These are phyloP conservation scores for Chitala chitala DNA, from an alignment of 2,113 vertebrate genomes.

Conservation along the genomic window DNA sequence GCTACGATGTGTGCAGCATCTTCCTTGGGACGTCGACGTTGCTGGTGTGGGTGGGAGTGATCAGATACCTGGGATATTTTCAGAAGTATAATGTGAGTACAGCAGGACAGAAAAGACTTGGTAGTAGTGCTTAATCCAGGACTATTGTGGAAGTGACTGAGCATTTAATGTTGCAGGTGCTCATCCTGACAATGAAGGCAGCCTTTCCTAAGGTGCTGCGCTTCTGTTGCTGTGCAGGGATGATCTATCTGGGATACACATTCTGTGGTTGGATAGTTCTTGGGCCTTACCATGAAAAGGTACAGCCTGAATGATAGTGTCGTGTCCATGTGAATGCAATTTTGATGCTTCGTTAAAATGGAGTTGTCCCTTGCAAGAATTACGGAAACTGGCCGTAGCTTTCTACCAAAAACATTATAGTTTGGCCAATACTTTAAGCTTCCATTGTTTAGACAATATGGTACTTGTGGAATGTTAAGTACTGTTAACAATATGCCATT, in stretches of 20 bases:
- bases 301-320: slow-evolving; percentile 35
- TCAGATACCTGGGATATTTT: slow-evolving; percentile 93
- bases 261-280: slow-evolving; percentile 97
- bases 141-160: not conserved
- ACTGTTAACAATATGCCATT: no score
- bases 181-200: slow-evolving; percentile 92
- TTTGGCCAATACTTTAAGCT: not conserved
- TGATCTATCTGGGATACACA: slow-evolving; percentile 95
- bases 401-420: not conserved
- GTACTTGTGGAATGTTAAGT: no score
- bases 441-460: no score
- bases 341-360: not conserved
- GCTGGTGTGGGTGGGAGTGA: slow-evolving; percentile 89
- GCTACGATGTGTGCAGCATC: slow-evolving; percentile 92
- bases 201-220: slow-evolving; percentile 87
- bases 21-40: slow-evolving; percentile 89
- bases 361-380: no score
- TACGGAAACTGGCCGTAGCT: not conserved
- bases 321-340: not conserved
- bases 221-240: slow-evolving; percentile 93
- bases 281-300: slow-evolving; percentile 94
- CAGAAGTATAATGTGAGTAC: slow-evolving; percentile 92
- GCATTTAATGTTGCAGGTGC: slow-evolving; percentile 61
- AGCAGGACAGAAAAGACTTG: not conserved
- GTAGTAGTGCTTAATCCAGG: not conserved